Conservation (phyloP, 1,140 invertebrate species). For the Cydia splendana region DNA sequence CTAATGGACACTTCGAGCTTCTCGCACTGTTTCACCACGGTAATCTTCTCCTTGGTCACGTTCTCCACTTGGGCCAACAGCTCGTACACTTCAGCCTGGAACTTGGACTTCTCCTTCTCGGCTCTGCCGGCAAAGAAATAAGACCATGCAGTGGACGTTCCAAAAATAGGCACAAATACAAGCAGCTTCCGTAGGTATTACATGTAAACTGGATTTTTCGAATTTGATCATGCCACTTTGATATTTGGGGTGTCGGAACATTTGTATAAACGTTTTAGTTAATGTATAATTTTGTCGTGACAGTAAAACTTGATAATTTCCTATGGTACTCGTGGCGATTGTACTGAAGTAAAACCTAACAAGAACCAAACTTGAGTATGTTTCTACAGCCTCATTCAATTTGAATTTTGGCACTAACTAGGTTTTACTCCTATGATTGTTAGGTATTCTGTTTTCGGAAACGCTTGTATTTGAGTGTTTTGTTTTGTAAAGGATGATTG, state of each 20-base stretch:
- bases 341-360: too few relatives aligned
- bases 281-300: too few relatives aligned
- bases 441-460: not conserved
- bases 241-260: not conserved
- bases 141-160: constrained; percentile 38
- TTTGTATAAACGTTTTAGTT: too few relatives aligned
- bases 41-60: constrained; percentile 94
- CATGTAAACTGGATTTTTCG: not conserved
- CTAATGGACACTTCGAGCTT: constrained; percentile 93
- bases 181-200: not conserved
- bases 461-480: constrained; percentile 5
- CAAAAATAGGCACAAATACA: not conserved
- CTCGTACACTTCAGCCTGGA: constrained; percentile 98
- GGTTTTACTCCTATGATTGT: not conserved
- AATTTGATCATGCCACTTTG: not conserved
- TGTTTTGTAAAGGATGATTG: not conserved
- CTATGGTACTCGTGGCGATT: too few relatives aligned
- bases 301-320: too few relatives aligned
- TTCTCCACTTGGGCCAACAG: constrained; percentile 95
- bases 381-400: too few relatives aligned
- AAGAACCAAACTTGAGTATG: too few relatives aligned
- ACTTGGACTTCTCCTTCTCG: constrained; percentile 97
- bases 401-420: not conserved
- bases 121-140: constrained; percentile 83
- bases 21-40: constrained; percentile 92